Evolutionary conservation across 2,888 invertebrate species (phyloP).

Genomic region (Lepidocyrtoides sp.): DNA sequence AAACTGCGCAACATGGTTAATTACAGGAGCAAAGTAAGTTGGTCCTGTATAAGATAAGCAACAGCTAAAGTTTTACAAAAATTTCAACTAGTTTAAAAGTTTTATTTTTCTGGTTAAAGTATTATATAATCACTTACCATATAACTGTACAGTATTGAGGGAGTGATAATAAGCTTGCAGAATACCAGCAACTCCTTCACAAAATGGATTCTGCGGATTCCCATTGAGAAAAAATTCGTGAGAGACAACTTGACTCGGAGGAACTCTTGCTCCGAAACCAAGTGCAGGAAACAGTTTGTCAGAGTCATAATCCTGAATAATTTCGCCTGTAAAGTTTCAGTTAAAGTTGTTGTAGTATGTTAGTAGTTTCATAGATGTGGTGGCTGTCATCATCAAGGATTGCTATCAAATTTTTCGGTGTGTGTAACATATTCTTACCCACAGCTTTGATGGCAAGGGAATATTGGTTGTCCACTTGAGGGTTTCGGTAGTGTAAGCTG

Average conservation of each 20-base stretch:
- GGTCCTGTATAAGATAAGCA: constrained; percentile 87
- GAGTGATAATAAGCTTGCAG: constrained; percentile 87
- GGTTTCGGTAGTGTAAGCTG: constrained; percentile 87
- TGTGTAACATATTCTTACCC: constrained; percentile 86
- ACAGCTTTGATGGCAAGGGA: constrained; percentile 87
- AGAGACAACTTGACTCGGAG: constrained; percentile 87
- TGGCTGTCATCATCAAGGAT: no score
- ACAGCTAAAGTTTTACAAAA: neutral
- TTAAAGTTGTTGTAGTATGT: neutral
- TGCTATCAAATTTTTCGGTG: no score
- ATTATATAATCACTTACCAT: constrained; percentile 67
- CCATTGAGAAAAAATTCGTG: constrained; percentile 87
- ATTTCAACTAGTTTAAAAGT: no score
- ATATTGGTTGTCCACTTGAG: constrained; percentile 87
- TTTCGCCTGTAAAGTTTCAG: constrained; percentile 85
- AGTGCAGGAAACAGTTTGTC: constrained; percentile 85
- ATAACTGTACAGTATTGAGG: constrained; percentile 86
- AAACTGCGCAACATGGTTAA: constrained; percentile 88
- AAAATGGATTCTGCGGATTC: constrained; percentile 87
- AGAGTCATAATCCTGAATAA: constrained; percentile 87
- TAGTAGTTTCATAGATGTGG: no score
- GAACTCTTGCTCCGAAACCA: constrained; percentile 88
- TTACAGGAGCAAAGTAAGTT: constrained; percentile 89
- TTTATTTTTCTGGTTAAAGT: no score
- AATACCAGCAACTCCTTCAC: constrained; percentile 86